Conservation (phyloP, 2,113 vertebrate genomes). For the Pica pica region DNA sequence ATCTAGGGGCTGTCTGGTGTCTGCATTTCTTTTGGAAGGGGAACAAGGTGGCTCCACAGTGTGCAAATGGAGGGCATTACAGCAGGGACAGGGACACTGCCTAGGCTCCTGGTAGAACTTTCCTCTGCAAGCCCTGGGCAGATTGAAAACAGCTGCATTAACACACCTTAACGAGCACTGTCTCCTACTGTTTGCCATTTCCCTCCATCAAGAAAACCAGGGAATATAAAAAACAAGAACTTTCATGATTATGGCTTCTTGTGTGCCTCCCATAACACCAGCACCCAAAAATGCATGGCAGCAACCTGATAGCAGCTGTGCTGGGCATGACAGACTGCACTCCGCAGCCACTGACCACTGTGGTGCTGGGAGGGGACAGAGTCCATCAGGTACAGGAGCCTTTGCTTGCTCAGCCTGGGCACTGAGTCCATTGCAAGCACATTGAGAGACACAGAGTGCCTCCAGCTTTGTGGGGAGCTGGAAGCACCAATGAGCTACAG, state of each 20-base stretch:
- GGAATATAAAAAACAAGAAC: background rate
- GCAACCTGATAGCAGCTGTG: background rate
- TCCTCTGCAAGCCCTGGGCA: background rate
- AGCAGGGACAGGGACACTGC: background rate
- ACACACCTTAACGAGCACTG: background rate
- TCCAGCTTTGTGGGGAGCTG: background rate
- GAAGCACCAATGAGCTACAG: background rate
- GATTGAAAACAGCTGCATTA: background rate
- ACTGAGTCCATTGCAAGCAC: too few relatives aligned
- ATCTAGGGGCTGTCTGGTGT: too few relatives aligned
- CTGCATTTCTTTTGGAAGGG: background rate
- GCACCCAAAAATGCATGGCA: background rate
- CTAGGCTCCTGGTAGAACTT: background rate
- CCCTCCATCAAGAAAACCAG: background rate
- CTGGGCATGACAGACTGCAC: background rate
- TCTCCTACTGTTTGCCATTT: background rate
- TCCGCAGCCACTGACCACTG: background rate
- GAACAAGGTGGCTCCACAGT: fast-evolving
- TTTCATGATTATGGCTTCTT: background rate
- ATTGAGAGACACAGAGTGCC: background rate
- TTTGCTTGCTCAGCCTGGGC: background rate
- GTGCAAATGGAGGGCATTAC: fast-evolving
- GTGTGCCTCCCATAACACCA: background rate
- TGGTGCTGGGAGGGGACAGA: background rate
- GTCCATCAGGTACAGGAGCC: background rate